These are phyloP conservation scores for Acrobasis repandana DNA, from an alignment of 2,888 invertebrate genomes.

Conservation along the genomic window DNA sequence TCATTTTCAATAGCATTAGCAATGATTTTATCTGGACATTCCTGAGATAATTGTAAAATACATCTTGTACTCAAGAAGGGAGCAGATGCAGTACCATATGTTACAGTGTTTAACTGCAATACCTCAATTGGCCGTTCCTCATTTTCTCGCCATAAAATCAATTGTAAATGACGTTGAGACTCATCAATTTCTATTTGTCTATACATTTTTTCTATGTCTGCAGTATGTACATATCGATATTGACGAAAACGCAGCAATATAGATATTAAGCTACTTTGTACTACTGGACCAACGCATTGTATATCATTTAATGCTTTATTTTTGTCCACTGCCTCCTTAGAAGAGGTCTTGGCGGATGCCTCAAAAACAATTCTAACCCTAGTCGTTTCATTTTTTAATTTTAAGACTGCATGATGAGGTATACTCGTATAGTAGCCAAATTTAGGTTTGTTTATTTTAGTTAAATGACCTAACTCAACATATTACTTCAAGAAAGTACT, in stretches of 20 bases:
- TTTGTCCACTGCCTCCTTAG: no score
- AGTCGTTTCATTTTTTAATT: no score
- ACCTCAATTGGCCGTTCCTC: neutral
- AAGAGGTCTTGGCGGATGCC: no score
- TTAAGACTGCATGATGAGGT: no score
- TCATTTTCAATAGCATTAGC: neutral
- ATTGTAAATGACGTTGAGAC: neutral
- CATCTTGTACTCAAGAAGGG: conserved; percentile 5
- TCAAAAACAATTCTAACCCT: no score
- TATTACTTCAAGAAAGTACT: neutral
- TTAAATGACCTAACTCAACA: neutral
- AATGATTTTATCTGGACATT: conserved; percentile 3
- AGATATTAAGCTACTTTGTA: no score
- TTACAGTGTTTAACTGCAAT: conserved; percentile 4
- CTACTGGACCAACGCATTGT: no score
- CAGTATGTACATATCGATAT: neutral
- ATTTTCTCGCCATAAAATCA: conserved; percentile 1
- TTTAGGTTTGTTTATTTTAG: neutral
- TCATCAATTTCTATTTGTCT: conserved; percentile 4
- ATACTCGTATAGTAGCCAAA: conserved; percentile 3
- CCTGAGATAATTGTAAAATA: conserved; percentile 5
- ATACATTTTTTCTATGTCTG: conserved; percentile 7
- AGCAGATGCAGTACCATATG: conserved; percentile 7
- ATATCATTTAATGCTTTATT: no score
- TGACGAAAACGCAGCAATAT: neutral